Evolutionary conservation across 2,113 vertebrate genomes (phyloP).

Genomic region (Varanus salvator): DNA sequence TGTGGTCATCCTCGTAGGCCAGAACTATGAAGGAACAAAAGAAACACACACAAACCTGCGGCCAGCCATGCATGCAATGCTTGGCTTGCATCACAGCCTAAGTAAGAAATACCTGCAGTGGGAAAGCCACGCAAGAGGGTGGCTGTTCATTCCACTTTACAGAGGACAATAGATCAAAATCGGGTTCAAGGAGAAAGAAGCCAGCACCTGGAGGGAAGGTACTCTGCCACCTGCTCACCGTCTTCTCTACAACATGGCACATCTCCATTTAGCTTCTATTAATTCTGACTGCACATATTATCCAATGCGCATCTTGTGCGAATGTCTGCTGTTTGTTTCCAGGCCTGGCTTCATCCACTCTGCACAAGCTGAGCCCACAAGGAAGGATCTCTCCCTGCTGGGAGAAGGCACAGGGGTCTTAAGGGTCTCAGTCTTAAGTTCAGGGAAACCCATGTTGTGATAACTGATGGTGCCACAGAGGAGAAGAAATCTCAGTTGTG

Average conservation of each 20-base stretch:
- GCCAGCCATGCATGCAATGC: background rate
- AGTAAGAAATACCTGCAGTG: background rate
- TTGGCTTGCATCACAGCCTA: background rate
- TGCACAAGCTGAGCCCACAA: background rate
- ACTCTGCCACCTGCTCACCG: background rate
- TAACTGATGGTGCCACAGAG: background rate
- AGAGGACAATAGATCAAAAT: too few species aligned
- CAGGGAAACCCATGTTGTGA: background rate
- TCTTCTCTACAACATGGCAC: background rate
- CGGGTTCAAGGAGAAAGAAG: too few species aligned
- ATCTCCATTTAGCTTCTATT: background rate
- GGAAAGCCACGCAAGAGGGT: background rate
- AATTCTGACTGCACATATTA: background rate
- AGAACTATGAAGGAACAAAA: background rate
- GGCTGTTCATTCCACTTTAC: too few species aligned
- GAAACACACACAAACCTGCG: background rate
- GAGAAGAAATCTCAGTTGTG: background rate
- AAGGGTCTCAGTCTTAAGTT: background rate
- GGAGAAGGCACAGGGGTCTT: background rate
- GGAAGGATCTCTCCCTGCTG: background rate
- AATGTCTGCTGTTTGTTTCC: background rate
- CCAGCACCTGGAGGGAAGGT: background rate
- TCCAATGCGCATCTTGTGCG: background rate
- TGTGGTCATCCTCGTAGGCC: background rate
- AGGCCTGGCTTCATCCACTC: background rate